Conservation (phyloP, 2,797 vertebrate genomes). For the Sebastolobus alascanus region DNA sequence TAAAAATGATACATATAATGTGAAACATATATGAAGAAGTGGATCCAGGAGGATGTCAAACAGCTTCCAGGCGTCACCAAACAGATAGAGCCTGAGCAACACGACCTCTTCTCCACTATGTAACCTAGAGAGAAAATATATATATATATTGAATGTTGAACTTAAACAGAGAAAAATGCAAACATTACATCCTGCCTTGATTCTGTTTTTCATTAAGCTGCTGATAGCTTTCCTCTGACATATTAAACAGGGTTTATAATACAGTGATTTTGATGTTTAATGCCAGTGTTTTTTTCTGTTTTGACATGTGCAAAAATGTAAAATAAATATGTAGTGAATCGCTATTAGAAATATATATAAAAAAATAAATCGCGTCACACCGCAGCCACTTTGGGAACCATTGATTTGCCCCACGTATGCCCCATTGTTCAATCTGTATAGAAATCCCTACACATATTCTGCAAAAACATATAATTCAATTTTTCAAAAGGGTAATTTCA, state of each 20-base stretch:
- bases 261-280: not conserved
- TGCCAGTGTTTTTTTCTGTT: not conserved
- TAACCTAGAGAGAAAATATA: no score
- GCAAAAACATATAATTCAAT: not conserved
- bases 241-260: not conserved
- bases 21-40: no score
- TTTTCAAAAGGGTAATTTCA: not conserved
- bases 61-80: no score
- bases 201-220: not conserved
- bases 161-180: not conserved
- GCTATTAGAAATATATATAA: not conserved
- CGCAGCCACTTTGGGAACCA: not conserved
- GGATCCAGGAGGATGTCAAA: no score
- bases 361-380: not conserved
- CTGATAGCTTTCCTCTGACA: not conserved
- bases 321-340: not conserved
- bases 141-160: not conserved
- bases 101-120: no score
- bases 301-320: not conserved
- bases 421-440: not conserved
- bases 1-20: no score
- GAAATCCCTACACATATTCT: not conserved
- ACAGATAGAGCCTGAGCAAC: no score
- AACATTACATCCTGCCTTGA: not conserved
- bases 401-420: not conserved